These are phyloP conservation scores for Anas capensis DNA, from an alignment of 2,797 vertebrate species.

Conservation along the genomic window DNA sequence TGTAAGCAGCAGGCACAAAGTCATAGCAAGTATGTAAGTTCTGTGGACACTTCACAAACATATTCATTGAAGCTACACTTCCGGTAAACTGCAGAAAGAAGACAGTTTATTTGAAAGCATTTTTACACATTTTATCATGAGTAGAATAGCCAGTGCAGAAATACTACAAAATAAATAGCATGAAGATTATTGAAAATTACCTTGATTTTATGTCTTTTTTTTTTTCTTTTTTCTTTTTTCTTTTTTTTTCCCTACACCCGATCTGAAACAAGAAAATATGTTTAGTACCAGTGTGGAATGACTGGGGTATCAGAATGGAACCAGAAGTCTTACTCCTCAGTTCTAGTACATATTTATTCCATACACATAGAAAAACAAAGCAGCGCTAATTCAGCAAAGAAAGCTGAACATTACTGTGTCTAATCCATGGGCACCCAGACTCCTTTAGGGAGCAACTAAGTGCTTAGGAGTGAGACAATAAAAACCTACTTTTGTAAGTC, in stretches of 20 bases:
- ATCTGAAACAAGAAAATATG: neutral
- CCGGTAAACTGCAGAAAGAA: slow-evolving; percentile 1
- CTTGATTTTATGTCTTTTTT: neutral
- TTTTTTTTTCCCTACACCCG: neutral
- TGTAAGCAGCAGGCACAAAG: neutral
- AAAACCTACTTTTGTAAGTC: neutral
- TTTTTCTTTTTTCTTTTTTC: neutral
- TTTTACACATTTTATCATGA: slow-evolving; percentile 45
- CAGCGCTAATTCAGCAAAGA: neutral
- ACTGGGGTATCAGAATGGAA: neutral
- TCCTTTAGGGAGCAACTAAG: neutral
- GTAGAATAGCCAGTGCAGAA: slow-evolving; percentile 12
- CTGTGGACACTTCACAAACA: neutral
- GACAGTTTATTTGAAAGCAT: neutral
- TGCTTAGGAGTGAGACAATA: neutral
- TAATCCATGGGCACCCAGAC: neutral
- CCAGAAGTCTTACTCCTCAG: neutral
- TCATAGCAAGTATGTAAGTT: neutral
- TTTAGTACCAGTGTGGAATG: neutral
- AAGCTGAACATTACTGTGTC: neutral
- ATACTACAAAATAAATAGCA: slow-evolving; percentile 74
- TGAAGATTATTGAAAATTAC: slow-evolving; percentile 20
- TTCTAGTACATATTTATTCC: neutral
- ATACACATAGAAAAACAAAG: neutral
- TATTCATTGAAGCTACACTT: neutral